Evolutionary conservation across 2,113 vertebrate genomes (phyloP).

Genomic region (Picathartes gymnocephalus): DNA sequence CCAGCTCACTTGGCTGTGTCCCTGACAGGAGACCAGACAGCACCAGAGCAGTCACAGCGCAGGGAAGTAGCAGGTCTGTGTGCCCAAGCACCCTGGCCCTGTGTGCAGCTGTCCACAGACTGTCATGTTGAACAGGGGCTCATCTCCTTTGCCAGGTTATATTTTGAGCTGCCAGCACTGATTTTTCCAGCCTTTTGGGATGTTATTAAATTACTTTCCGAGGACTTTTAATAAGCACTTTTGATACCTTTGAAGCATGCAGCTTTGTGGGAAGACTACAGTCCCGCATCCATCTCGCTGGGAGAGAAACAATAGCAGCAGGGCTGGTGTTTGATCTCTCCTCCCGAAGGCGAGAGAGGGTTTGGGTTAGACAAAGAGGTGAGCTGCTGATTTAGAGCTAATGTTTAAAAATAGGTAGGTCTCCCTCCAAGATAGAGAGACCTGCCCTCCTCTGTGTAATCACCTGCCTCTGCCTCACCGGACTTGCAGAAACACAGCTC

Average conservation of each 20-base stretch:
- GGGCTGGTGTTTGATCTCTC: conserved; percentile 63
- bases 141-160: not conserved
- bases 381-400: conserved; percentile 56
- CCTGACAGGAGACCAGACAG: not conserved
- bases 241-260: conserved; percentile 64
- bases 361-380: conserved; percentile 59
- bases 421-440: conserved; percentile 73
- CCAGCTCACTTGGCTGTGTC: rapidly evolving
- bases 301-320: conserved; percentile 70
- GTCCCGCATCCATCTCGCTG: conserved; percentile 67
- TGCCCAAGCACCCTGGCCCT: not conserved
- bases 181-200: conserved; percentile 55
- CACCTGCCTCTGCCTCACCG: conserved; percentile 43
- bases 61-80: not conserved
- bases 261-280: conserved; percentile 72
- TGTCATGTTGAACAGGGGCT: not conserved
- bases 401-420: conserved; percentile 72
- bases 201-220: conserved; percentile 71
- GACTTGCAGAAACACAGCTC: conserved; percentile 58
- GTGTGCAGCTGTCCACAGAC: not conserved
- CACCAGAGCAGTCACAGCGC: rapidly evolving
- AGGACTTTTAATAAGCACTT: conserved; percentile 75
- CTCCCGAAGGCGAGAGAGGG: conserved; percentile 57
- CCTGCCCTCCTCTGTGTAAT: conserved; percentile 63
- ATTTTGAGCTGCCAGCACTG: conserved; percentile 20